These are phyloP conservation scores for Paramacrobiotus metropolitanus DNA, from an alignment of 1,140 invertebrate genomes.

Conservation along the genomic window DNA sequence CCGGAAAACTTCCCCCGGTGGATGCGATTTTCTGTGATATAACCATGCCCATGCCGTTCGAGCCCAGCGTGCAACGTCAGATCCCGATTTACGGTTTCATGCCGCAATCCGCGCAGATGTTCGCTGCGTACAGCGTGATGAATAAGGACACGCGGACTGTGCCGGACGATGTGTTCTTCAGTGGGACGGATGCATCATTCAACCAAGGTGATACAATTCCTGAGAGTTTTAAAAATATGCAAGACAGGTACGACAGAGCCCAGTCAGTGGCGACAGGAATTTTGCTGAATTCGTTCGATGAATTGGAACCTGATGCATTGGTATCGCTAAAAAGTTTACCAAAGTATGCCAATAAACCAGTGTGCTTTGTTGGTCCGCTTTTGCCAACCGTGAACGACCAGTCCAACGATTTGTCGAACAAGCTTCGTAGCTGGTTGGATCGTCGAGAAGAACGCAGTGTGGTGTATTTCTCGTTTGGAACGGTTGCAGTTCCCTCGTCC, in stretches of 20 bases:
- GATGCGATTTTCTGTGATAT: neutral
- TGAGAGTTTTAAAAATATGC: neutral
- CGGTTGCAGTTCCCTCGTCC: neutral
- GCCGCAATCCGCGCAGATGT: neutral
- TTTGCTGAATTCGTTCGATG: neutral
- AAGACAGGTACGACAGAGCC: neutral
- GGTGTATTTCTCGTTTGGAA: neutral
- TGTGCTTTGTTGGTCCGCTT: neutral
- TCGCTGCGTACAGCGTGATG: neutral
- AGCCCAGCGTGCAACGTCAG: neutral
- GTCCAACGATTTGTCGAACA: neutral
- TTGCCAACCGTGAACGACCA: neutral
- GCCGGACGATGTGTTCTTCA: neutral
- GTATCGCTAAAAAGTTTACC: neutral
- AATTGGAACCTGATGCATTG: neutral
- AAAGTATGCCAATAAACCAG: neutral
- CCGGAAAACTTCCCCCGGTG: neutral
- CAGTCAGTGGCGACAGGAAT: neutral
- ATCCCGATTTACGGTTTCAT: neutral
- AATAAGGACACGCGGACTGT: neutral
- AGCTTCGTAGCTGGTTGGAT: neutral
- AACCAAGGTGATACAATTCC: neutral
- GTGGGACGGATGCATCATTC: neutral
- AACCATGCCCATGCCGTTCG: neutral
- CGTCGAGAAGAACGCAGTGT: neutral